phyloP scores from a whole-genome alignment of 2,888 invertebrate genomes.

The Cyclophora albipunctata region DNA sequence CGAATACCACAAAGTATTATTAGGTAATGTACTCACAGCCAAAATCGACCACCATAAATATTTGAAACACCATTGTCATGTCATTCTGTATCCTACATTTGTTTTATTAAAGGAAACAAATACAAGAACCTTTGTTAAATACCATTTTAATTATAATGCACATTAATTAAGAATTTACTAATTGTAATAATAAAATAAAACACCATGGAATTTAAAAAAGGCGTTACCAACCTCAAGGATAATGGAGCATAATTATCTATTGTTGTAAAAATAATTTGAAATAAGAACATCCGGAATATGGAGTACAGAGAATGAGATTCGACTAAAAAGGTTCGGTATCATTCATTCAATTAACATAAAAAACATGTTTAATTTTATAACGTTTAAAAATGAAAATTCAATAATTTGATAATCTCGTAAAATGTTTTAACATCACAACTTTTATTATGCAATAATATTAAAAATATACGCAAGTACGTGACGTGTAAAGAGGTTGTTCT shows the following conservation, averaged over 20 bases:
- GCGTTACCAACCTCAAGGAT: slow-evolving; percentile 21
- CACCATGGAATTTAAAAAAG: slow-evolving; percentile 29
- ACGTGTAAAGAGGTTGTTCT: too few species aligned
- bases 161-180: neutral
- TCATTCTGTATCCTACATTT: slow-evolving; percentile 11
- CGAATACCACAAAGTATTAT: neutral
- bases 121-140: slow-evolving; percentile 9
- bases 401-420: too few species aligned
- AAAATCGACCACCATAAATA: slow-evolving; percentile 21
- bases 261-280: slow-evolving; percentile 1
- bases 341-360: too few species aligned
- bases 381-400: too few species aligned
- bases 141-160: too few species aligned
- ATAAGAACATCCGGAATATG: too few species aligned
- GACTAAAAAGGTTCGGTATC: neutral
- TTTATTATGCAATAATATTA: too few species aligned
- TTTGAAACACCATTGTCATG: slow-evolving; percentile 3
- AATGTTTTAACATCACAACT: too few species aligned
- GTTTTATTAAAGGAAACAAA: neutral
- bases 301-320: too few species aligned
- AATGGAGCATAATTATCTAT: slow-evolving; percentile 15
- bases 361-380: too few species aligned
- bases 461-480: neutral
- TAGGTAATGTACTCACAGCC: too few species aligned
- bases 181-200: slow-evolving; percentile 7